A percentile compares a stretch with the other conserved stretches of the same genome.
These are phyloP conservation scores for Blera fallax DNA, from an alignment of 2,888 invertebrate species.

Conservation along the genomic window DNA sequence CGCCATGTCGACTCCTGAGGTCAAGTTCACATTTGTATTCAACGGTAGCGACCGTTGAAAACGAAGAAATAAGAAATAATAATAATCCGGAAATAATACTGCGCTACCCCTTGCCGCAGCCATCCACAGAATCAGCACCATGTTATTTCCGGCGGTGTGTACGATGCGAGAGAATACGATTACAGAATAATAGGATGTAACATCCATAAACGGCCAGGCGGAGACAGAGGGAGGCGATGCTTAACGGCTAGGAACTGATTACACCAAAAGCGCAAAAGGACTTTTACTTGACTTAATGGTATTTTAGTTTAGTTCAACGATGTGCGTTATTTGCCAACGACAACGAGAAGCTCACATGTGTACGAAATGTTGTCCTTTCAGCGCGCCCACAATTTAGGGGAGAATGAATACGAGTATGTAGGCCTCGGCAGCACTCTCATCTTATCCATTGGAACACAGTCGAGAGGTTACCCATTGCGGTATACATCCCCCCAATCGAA, in stretches of 20 bases:
- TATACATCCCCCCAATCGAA: slow-evolving; percentile 43
- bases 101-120: slow-evolving; percentile 49
- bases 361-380: slow-evolving; percentile 52
- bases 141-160: slow-evolving; percentile 68
- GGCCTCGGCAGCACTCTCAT: background rate
- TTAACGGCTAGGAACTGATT: slow-evolving; percentile 72
- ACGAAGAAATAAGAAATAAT: slow-evolving; percentile 66
- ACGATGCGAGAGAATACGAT: slow-evolving; percentile 71
- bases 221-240: slow-evolving; percentile 41
- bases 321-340: slow-evolving; percentile 66
- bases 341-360: slow-evolving; percentile 32
- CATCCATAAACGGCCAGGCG: slow-evolving; percentile 69
- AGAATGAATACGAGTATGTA: background rate
- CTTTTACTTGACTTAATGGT: slow-evolving; percentile 73
- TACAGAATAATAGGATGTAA: slow-evolving; percentile 72
- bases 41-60: slow-evolving; percentile 43
- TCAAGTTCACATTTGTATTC: slow-evolving; percentile 73
- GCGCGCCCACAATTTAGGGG: background rate
- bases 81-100: slow-evolving; percentile 71
- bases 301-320: slow-evolving; percentile 73
- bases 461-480: slow-evolving; percentile 19
- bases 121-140: slow-evolving; percentile 1
- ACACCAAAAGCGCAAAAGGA: slow-evolving; percentile 72
- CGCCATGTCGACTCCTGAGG: slow-evolving; percentile 59
- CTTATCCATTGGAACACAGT: slow-evolving; percentile 8